These are phyloP conservation scores for Protonibea diacanthus DNA, from an alignment of 2,797 vertebrate genomes.

Conservation along the genomic window DNA sequence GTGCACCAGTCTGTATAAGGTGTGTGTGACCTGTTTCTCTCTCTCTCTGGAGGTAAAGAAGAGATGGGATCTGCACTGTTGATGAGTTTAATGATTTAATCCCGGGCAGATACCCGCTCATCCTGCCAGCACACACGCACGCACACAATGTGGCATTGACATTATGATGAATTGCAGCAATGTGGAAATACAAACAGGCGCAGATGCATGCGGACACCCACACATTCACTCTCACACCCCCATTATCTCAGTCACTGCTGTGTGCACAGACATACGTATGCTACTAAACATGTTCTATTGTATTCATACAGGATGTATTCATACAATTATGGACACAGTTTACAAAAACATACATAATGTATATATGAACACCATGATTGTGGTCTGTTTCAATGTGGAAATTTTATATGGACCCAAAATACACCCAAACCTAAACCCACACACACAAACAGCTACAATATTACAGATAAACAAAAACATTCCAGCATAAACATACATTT, in stretches of 20 bases:
- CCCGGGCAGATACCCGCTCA: constrained; percentile 31
- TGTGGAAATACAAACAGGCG: constrained; percentile 20
- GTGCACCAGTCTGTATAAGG: neutral
- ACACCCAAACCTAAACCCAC: no score
- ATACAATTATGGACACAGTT: neutral
- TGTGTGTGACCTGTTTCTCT: constrained; percentile 15
- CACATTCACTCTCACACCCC: neutral
- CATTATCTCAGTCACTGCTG: constrained; percentile 9
- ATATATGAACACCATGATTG: neutral
- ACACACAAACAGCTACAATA: neutral
- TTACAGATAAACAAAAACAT: no score
- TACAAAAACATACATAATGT: neutral
- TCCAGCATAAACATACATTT: no score
- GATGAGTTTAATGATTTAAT: constrained; percentile 55
- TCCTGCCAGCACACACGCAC: constrained; percentile 1
- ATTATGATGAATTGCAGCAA: constrained; percentile 47
- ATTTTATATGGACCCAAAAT: no score
- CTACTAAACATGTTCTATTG: neutral
- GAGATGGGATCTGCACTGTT: constrained; percentile 34
- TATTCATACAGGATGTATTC: neutral
- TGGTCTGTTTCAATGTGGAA: neutral
- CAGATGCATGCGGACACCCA: constrained; percentile 11
- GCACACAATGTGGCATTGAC: constrained; percentile 14
- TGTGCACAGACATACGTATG: neutral
- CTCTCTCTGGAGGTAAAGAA: constrained; percentile 9